phyloP scores from a whole-genome alignment of 2,113 vertebrate genomes.

The Strix aluco region DNA sequence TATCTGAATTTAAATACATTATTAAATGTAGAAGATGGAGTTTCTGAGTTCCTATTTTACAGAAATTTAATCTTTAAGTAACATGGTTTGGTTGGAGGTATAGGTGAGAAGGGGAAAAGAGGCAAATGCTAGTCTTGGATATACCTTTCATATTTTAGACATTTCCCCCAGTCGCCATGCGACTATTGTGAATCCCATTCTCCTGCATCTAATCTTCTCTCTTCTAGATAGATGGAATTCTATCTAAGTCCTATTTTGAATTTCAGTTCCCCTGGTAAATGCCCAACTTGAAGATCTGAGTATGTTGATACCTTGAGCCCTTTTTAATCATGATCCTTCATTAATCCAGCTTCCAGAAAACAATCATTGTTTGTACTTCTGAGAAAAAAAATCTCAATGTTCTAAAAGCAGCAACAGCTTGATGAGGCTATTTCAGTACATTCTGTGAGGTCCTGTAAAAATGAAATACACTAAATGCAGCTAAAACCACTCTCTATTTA shows the following conservation, averaged over 20 bases:
- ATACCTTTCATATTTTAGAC: neutral
- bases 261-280: neutral
- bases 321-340: neutral
- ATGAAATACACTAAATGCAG: neutral
- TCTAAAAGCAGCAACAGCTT: neutral
- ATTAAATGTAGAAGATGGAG: neutral
- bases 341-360: neutral
- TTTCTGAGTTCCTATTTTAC: neutral
- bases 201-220: neutral
- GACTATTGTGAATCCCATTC: neutral
- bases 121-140: neutral
- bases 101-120: neutral
- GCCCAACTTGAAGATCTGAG: neutral
- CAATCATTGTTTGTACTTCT: neutral
- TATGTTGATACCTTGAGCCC: neutral
- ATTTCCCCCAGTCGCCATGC: neutral
- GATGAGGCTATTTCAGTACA: neutral
- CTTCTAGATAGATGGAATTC: neutral
- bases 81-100: neutral
- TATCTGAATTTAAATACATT: neutral
- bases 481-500: neutral
- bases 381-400: neutral
- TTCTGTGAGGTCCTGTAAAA: neutral
- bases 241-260: neutral
- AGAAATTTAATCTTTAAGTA: neutral